Evolutionary conservation across 2,888 invertebrate genomes (phyloP), one percentile per base, ranked within the genome.

Genomic region (Gortyna flavago): DNA sequence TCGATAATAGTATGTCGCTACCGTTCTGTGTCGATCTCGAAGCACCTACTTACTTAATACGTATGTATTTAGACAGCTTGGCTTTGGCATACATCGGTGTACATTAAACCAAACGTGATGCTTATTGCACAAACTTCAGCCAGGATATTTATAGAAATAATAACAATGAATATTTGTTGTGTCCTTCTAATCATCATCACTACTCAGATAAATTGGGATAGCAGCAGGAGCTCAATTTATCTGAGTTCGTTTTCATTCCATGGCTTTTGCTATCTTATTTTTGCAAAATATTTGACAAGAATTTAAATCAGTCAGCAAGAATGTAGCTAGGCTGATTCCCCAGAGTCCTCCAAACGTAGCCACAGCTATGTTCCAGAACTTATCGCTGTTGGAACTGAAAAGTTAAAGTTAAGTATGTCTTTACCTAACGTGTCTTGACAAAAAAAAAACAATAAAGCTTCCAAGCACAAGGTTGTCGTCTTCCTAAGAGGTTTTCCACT

Each of bases 1-100:
- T 35, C 25, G 6, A 5, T 25, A n/a, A 41, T 18, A 13, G 44
- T 35, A 21, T 67, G 4, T 35, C 13, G 48, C 18, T 38, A 29
- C 51, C 29, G 1, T 54, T 11, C 38, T 41, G 11, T 25, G 18
- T 38, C 29, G 29, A 48, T 44, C 35, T 74, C 61, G 72, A 72
- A 5, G 73, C 48, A 29, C 72, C 35, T 41, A 51, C 16, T 61
- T 72, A 38, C 25, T 75, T 51, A 21, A 51, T 54, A n/a, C n/a
- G 32, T 75, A n/a, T 35, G 32, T 75, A 62, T 75, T 62, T 51
- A 51, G 38, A 73, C 75, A 75, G 74, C 74, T 75, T 74, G 61
- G 8, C 21, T 29, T 48, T 25, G 35, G 35, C 0, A n/a, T 41
- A 25, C 11, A 71, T 71, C 41, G 32, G 32, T 73, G 41, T n/a